These are phyloP conservation scores for Hemithea aestivaria DNA, from an alignment of 2,888 invertebrate genomes.

Conservation along the genomic window DNA sequence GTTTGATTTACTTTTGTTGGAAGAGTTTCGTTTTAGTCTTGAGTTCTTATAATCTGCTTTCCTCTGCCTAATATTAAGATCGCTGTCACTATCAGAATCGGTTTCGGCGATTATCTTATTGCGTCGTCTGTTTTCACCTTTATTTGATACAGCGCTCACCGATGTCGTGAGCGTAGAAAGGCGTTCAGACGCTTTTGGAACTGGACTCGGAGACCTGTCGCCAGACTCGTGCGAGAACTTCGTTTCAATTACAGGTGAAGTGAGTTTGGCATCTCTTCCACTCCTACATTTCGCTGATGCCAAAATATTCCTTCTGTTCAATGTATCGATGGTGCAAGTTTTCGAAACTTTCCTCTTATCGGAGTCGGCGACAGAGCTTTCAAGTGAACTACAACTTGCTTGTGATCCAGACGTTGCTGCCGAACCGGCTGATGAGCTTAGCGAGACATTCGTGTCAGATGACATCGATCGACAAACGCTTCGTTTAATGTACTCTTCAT, in stretches of 20 bases:
- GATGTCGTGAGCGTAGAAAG: conserved; percentile 76
- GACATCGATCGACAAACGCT: conserved; percentile 83
- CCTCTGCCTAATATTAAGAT: conserved; percentile 63
- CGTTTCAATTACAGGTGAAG: conserved; percentile 85
- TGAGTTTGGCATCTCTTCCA: conserved; percentile 85
- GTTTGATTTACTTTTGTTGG: conserved; percentile 59
- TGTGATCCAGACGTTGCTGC: conserved; percentile 87
- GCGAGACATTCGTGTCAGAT: conserved; percentile 85
- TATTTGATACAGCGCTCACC: conserved; percentile 75
- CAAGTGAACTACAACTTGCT: conserved; percentile 83
- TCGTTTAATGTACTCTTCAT: conserved; percentile 73
- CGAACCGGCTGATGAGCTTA: conserved; percentile 84
- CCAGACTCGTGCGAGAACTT: conserved; percentile 82
- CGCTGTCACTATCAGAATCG: conserved; percentile 64
- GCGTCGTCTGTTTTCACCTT: conserved; percentile 71
- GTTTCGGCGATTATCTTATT: conserved; percentile 68
- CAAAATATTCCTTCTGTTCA: conserved; percentile 91
- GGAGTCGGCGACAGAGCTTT: conserved; percentile 81
- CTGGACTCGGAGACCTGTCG: conserved; percentile 73
- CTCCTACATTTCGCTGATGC: conserved; percentile 92
- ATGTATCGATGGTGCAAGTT: conserved; percentile 88
- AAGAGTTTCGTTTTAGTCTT: conserved; percentile 65
- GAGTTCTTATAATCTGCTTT: conserved; percentile 70
- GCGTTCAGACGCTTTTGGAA: conserved; percentile 69
- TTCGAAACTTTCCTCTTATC: conserved; percentile 85